Evolutionary conservation across 1,140 invertebrate genomes (phyloP), one percentile per base, ranked within the genome.

Genomic region (Panonychus citri): DNA sequence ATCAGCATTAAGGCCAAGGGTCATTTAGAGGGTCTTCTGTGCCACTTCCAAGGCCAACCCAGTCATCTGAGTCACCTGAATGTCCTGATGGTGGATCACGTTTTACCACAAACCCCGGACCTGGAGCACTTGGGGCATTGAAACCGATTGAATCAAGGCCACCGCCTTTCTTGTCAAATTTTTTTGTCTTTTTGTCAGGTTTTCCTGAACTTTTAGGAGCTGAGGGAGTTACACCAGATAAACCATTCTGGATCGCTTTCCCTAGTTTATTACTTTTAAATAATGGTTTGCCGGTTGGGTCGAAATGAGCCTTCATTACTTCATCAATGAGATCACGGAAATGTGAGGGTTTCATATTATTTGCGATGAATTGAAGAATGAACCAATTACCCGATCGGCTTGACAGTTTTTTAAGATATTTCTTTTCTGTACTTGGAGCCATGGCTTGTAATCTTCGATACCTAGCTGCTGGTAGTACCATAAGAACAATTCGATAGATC

Each of bases 271-370:
- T 34, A 13, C n/a, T 24, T 53, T 34, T 34, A 39, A n/a, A 37
- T 26, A 37, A 12, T 34, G 52, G 52, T 53, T 53, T 34, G 34
- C 34, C 52, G 13, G 17, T 19, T 13, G 8, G 24, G 27, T 53
- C 52, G 30, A 37, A 53, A 39, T 53, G 52, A 2, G n/a, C 34
- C 37, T 53, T 53, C 52, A 53, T 53, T 17, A 53, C 30, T 37
- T 37, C 28, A 25, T 53, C 25, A n/a, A 55, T 55, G 17, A 55
- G 21, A 48, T 55, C 54, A 55, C 54, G 54, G 40, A 46, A 55
- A 46, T 55, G 27, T 30, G 43, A 46, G 48, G 54, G 54, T 19
- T 46, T 43, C 49, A 55, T 28, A 48, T 55, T 55, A 26, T 55
- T 55, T 21, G 24, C 28, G 2, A 55, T 10, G 24, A 55, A 28